Percentiles rank a stretch among this genome's conserved stretches.
phyloP scores from a whole-genome alignment of 2,797 vertebrate species.

The Heliangelus exortis region DNA sequence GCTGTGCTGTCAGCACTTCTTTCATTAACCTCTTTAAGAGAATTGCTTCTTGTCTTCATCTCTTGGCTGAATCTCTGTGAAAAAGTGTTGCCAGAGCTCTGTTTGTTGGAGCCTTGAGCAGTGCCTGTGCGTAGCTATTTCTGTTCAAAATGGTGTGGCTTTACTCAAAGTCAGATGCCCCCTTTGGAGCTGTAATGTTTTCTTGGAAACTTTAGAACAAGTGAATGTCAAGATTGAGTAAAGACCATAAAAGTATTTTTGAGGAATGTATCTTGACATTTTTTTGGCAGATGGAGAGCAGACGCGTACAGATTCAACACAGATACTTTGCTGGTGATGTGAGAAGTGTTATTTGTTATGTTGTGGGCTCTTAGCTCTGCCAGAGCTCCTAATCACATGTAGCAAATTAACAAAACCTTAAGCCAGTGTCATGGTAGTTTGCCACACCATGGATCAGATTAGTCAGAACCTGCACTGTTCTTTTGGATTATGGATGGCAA shows the following conservation, averaged over 20 bases:
- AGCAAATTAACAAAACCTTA: constrained; percentile 17
- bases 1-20: neutral
- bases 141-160: neutral
- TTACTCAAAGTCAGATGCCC: constrained; percentile 32
- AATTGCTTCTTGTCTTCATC: neutral
- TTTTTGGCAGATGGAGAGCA: constrained; percentile 70
- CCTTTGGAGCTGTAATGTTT: constrained; percentile 49
- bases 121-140: neutral
- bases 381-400: constrained; percentile 38
- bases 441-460: neutral
- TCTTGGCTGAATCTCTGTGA: neutral
- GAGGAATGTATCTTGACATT: constrained; percentile 63
- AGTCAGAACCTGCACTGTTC: neutral
- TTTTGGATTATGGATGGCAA: neutral
- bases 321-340: constrained; percentile 42
- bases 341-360: constrained; percentile 27
- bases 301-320: neutral
- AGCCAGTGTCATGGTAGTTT: neutral
- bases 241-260: constrained; percentile 52
- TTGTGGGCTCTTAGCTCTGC: constrained; percentile 41
- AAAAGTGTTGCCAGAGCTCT: neutral
- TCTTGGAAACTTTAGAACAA: constrained; percentile 64
- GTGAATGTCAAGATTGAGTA: constrained; percentile 50
- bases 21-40: neutral
- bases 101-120: neutral